These are phyloP conservation scores for Amphiprion ocellaris DNA, from an alignment of 2,113 vertebrate genomes.

Conservation along the genomic window DNA sequence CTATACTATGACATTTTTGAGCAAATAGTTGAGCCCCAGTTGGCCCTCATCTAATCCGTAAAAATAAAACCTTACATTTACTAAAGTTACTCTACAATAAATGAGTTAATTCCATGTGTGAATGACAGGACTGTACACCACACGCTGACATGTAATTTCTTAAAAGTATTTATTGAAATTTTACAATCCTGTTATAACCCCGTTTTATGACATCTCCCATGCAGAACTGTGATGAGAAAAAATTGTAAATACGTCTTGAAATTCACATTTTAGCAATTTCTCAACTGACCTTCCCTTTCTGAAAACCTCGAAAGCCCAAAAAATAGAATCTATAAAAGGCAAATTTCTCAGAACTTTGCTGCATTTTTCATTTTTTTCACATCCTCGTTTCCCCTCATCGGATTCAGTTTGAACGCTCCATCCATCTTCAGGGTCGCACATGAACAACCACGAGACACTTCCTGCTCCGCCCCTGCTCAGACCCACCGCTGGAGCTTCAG, in stretches of 20 bases:
- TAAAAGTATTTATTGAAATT: constrained; percentile 89
- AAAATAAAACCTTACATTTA: too few relatives aligned
- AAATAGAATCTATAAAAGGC: constrained; percentile 83
- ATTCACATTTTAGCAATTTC: constrained; percentile 79
- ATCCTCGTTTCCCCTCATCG: constrained; percentile 11
- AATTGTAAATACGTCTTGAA: constrained; percentile 78
- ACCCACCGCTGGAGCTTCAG: constrained; percentile 55
- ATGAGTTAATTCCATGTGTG: constrained; percentile 6
- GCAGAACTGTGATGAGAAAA: constrained; percentile 80
- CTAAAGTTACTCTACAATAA: not conserved
- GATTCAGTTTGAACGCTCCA: constrained; percentile 51
- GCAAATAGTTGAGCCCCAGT: too few relatives aligned
- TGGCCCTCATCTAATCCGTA: too few relatives aligned
- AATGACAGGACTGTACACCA: constrained; percentile 62
- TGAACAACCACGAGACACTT: constrained; percentile 55
- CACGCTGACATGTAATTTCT: constrained; percentile 73
- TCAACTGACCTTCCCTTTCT: constrained; percentile 71
- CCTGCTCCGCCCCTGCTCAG: constrained; percentile 8
- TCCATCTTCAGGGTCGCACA: constrained; percentile 41
- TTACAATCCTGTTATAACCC: constrained; percentile 84
- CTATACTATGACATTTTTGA: too few relatives aligned
- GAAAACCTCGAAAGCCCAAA: constrained; percentile 72
- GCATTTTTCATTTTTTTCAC: constrained; percentile 45
- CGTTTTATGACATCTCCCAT: constrained; percentile 80
- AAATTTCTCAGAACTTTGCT: constrained; percentile 67